phyloP scores from a whole-genome alignment of 2,797 vertebrate genomes.

The Pseudotriccus pelzelni region DNA sequence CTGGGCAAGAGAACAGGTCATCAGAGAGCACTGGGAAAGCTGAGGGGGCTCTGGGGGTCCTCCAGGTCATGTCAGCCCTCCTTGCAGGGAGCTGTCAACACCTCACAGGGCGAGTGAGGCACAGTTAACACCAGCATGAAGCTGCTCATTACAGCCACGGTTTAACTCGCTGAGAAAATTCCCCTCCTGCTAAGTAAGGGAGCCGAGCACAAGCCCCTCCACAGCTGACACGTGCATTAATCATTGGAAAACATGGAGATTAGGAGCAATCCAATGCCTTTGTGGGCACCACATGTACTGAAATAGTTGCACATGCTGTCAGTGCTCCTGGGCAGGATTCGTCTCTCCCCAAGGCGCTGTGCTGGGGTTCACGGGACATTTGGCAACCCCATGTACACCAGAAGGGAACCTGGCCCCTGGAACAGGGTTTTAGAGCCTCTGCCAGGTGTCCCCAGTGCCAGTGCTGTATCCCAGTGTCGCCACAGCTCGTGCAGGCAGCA shows the following conservation, averaged over 20 bases:
- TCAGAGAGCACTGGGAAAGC: neutral
- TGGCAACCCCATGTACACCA: neutral
- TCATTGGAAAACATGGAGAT: neutral
- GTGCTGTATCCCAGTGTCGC: neutral
- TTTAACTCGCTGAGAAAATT: neutral
- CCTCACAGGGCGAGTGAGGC: neutral
- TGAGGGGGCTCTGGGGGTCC: neutral
- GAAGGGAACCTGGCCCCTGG: neutral
- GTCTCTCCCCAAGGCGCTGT: too few species aligned
- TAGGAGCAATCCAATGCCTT: neutral
- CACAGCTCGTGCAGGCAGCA: rapidly evolving
- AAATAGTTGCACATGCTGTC: too few species aligned
- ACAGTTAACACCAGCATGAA: neutral
- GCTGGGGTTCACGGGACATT: neutral
- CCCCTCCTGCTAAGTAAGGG: neutral
- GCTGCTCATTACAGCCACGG: neutral
- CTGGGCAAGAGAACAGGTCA: neutral
- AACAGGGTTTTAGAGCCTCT: neutral
- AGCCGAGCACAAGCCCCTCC: neutral
- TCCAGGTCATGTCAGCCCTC: neutral
- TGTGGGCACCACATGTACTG: rapidly evolving
- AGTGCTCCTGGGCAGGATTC: neutral
- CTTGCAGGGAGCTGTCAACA: neutral
- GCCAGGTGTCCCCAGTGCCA: neutral
- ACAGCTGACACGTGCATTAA: rapidly evolving